Evolutionary conservation across 2,113 vertebrate genomes (phyloP).

Genomic region (Myotis yumanensis): DNA sequence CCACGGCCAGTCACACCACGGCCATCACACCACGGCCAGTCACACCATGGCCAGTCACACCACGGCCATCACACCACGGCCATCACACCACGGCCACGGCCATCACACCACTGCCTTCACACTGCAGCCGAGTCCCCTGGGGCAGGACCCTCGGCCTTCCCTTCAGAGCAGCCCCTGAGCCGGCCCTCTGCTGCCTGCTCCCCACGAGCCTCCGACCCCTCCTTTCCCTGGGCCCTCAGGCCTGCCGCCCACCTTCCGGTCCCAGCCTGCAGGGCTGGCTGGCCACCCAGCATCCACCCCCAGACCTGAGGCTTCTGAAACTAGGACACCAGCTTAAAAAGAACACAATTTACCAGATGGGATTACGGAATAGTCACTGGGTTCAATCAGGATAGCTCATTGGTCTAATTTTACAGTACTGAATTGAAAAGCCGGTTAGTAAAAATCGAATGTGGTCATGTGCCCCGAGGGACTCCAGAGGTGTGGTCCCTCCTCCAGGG

Average conservation of each 20-base stretch:
- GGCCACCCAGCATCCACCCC: neutral
- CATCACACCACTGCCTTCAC: too few species aligned
- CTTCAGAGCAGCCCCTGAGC: neutral
- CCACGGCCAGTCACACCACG: too few species aligned
- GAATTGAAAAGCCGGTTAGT: neutral
- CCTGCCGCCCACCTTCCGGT: neutral
- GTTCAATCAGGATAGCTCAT: neutral
- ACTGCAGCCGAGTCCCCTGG: rapidly evolving
- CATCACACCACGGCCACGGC: too few species aligned
- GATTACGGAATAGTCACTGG: neutral
- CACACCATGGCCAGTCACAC: too few species aligned
- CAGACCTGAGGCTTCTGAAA: neutral
- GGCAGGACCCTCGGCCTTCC: too few species aligned
- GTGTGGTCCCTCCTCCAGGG: neutral
- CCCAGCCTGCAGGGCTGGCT: neutral
- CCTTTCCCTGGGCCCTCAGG: neutral
- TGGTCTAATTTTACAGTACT: neutral
- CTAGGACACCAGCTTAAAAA: neutral
- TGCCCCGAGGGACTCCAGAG: rapidly evolving
- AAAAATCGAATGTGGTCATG: neutral
- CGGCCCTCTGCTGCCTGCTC: neutral
- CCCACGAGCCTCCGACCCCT: neutral
- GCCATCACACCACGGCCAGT: too few species aligned
- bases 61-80: too few species aligned
- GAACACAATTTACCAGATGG: neutral